These are phyloP conservation scores for Lutraria rhynchaena DNA, from an alignment of 1,140 invertebrate genomes.

Conservation along the genomic window DNA sequence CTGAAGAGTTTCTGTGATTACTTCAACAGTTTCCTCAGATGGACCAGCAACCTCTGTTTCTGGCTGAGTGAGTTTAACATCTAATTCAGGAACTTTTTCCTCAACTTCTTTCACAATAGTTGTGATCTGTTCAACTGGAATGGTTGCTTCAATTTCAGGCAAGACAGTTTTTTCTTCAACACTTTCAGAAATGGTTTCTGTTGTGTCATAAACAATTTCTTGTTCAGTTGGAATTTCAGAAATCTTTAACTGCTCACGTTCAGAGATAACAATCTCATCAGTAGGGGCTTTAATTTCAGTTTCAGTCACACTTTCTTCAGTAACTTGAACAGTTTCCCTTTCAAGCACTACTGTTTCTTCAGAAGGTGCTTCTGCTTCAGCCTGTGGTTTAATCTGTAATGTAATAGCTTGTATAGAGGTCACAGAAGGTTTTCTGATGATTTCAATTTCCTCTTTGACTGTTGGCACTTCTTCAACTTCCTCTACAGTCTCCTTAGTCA, in stretches of 20 bases:
- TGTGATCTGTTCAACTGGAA: conserved; percentile 39
- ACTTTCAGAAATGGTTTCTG: conserved; percentile 42
- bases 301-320: conserved; percentile 31
- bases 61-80: conserved; percentile 89
- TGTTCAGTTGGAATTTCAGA: conserved; percentile 41
- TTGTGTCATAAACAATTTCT: conserved; percentile 46
- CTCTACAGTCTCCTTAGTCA: conserved; percentile 31
- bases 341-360: conserved; percentile 54
- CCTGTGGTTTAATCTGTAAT: conserved; percentile 25
- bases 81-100: conserved; percentile 90
- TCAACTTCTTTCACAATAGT: conserved; percentile 36
- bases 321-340: conserved; percentile 60
- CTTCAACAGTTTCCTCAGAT: conserved; percentile 51
- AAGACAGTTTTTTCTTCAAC: conserved; percentile 45
- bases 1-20: conserved; percentile 15
- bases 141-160: neutral
- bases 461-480: conserved; percentile 10
- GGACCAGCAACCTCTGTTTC: conserved; percentile 88
- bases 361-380: conserved; percentile 47
- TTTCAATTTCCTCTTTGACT: conserved; percentile 39
- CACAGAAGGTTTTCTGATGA: conserved; percentile 15
- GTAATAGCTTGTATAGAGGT: conserved; percentile 25
- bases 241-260: conserved; percentile 36
- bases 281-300: conserved; percentile 17
- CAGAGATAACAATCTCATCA: conserved; percentile 13